Conservation (phyloP, 2,797 vertebrate species). For the Limosa lapponica region DNA sequence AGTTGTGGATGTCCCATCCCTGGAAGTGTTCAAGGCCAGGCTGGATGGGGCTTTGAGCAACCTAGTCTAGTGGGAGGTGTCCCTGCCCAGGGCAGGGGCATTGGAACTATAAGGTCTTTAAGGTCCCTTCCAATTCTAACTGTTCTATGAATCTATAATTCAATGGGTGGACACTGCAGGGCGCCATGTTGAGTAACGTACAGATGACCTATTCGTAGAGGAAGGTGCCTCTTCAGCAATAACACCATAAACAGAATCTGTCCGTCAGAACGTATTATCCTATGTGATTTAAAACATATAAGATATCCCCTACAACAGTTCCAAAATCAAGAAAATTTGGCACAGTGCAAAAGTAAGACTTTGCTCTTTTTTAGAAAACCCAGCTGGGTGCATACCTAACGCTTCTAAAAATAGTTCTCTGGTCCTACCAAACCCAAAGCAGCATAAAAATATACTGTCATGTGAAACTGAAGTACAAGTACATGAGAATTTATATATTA, state of each 20-base stretch:
- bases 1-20: neutral
- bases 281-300: neutral
- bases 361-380: neutral
- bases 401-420: conserved; percentile 12
- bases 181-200: neutral
- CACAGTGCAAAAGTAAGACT: neutral
- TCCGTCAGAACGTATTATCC: neutral
- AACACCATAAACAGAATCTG: neutral
- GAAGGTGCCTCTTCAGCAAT: neutral
- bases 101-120: neutral
- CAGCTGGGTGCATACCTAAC: neutral
- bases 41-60: neutral
- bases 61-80: neutral
- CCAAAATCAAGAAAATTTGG: neutral
- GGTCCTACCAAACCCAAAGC: neutral
- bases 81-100: neutral
- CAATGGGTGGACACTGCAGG: neutral
- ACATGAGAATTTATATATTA: neutral
- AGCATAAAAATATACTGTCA: neutral
- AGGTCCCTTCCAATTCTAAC: neutral
- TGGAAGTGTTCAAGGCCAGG: neutral
- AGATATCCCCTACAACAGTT: neutral
- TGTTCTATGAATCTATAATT: neutral
- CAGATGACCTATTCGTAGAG: neutral
- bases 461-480: neutral